phyloP scores from a whole-genome alignment of 2,113 vertebrate species.

The Cynoglossus semilaevis region DNA sequence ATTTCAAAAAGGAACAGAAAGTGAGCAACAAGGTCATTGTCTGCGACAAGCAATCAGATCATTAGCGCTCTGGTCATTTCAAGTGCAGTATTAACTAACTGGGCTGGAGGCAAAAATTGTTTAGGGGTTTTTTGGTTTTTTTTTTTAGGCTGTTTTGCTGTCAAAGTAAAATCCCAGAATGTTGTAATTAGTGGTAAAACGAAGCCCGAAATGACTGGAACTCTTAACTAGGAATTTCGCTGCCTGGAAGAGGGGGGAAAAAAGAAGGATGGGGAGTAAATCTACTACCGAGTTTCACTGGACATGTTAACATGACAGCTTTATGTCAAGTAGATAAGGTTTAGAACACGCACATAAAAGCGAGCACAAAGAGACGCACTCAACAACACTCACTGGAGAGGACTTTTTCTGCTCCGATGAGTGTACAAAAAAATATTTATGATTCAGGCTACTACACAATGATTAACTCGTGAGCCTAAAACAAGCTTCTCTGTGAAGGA shows the following conservation, averaged over 20 bases:
- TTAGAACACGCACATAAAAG: slow-evolving; percentile 16
- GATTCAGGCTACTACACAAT: background rate
- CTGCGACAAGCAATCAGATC: slow-evolving; percentile 24
- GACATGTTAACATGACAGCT: slow-evolving; percentile 53
- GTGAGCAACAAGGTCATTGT: slow-evolving; percentile 5
- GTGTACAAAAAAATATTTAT: background rate
- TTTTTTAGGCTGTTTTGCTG: slow-evolving; percentile 28
- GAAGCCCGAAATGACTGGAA: slow-evolving; percentile 55
- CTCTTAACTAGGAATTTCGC: slow-evolving; percentile 49
- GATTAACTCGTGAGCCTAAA: slow-evolving; percentile 2
- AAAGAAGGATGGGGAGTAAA: slow-evolving; percentile 48
- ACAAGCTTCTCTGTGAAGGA: background rate
- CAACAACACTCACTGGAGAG: slow-evolving; percentile 17
- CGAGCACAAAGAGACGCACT: slow-evolving; percentile 23
- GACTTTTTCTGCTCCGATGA: background rate
- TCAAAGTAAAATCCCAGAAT: slow-evolving; percentile 57
- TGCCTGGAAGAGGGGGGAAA: slow-evolving; percentile 44
- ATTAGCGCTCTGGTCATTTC: slow-evolving; percentile 7
- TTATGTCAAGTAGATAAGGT: slow-evolving; percentile 52
- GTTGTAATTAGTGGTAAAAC: slow-evolving; percentile 62
- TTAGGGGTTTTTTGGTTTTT: no score
- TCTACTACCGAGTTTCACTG: slow-evolving; percentile 63
- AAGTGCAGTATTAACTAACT: slow-evolving; percentile 22
- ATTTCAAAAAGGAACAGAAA: slow-evolving; percentile 28
- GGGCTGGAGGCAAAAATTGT: slow-evolving; percentile 35